Percentiles rank a stretch among this genome's conserved stretches.
Conservation (phyloP, 2,113 vertebrate species). For the Poeciliopsis occidentalis region DNA sequence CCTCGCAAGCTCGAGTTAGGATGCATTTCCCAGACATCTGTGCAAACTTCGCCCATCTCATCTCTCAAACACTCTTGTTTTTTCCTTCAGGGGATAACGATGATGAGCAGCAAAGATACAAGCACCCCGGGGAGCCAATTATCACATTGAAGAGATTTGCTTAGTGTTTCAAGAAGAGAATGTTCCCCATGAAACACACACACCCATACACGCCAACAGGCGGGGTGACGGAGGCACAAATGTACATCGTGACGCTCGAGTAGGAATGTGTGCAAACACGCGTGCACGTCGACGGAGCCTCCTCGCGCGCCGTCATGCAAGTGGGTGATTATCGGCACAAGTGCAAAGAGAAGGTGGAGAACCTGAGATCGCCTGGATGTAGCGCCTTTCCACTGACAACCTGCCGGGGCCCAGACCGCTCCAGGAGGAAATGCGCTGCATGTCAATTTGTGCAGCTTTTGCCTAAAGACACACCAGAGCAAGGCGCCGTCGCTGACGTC, state of each 20-base stretch:
- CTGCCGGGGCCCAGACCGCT: constrained; percentile 44
- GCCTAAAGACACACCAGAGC: not conserved
- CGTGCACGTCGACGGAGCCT: constrained; percentile 27
- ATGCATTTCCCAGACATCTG: constrained; percentile 51
- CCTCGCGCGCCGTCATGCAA: constrained; percentile 56
- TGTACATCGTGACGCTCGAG: constrained; percentile 37
- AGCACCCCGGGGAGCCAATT: constrained; percentile 76
- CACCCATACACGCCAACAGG: not conserved
- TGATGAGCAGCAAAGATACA: constrained; percentile 70
- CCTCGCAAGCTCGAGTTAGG: constrained; percentile 49
- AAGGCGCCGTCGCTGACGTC: constrained; percentile 14
- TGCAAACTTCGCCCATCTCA: constrained; percentile 65
- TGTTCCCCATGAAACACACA: constrained; percentile 57
- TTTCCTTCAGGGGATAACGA: constrained; percentile 61
- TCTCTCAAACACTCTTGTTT: constrained; percentile 38
- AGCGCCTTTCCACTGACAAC: constrained; percentile 43
- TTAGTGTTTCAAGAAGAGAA: constrained; percentile 74
- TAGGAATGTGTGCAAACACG: constrained; percentile 39
- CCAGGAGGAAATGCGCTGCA: constrained; percentile 39
- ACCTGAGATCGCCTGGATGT: constrained; percentile 45
- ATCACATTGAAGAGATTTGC: constrained; percentile 76
- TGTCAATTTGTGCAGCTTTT: constrained; percentile 31
- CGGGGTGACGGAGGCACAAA: constrained; percentile 24
- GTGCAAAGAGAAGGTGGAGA: constrained; percentile 52
- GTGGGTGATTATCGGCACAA: constrained; percentile 62